Conservation (phyloP, 2,888 invertebrate species). For the Drepanosiphum platanoidis region DNA sequence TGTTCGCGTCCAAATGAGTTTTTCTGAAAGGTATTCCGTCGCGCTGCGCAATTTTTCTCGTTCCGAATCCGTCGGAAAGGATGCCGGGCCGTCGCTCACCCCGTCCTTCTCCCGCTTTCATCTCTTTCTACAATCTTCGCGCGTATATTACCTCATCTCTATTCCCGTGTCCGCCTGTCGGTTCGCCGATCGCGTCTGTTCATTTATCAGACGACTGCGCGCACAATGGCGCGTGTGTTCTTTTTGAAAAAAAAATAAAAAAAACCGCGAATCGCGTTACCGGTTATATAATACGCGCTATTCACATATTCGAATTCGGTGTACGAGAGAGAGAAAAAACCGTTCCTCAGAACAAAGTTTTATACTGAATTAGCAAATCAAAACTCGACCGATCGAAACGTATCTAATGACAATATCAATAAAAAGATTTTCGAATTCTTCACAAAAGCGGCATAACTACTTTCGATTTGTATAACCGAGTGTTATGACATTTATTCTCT, state of each 20-base stretch:
- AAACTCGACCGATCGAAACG: too few relatives aligned
- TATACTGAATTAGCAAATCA: too few relatives aligned
- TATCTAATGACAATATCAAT: too few relatives aligned
- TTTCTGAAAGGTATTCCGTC: conserved; percentile 8
- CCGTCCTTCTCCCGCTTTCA: neutral
- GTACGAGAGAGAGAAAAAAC: too few relatives aligned
- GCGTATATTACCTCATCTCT: neutral
- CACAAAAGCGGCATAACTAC: too few relatives aligned
- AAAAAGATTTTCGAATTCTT: too few relatives aligned
- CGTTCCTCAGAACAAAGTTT: too few relatives aligned
- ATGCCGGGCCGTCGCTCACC: neutral
- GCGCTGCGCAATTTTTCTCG: neutral
- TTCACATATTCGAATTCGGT: too few relatives aligned
- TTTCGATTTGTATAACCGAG: too few relatives aligned
- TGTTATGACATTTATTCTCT: too few relatives aligned
- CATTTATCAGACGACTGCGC: neutral
- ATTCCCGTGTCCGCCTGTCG: neutral
- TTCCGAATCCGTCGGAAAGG: neutral
- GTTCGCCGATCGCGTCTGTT: neutral
- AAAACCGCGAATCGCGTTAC: neutral
- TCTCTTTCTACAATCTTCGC: neutral
- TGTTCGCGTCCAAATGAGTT: conserved; percentile 27
- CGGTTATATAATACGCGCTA: too few relatives aligned
- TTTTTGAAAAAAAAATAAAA: neutral
- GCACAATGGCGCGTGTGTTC: neutral